A percentile compares a stretch with the other conserved stretches of the same genome.
Evolutionary conservation across 2,113 vertebrate species (phyloP).

Genomic region (Mesembrinibis cayennensis): DNA sequence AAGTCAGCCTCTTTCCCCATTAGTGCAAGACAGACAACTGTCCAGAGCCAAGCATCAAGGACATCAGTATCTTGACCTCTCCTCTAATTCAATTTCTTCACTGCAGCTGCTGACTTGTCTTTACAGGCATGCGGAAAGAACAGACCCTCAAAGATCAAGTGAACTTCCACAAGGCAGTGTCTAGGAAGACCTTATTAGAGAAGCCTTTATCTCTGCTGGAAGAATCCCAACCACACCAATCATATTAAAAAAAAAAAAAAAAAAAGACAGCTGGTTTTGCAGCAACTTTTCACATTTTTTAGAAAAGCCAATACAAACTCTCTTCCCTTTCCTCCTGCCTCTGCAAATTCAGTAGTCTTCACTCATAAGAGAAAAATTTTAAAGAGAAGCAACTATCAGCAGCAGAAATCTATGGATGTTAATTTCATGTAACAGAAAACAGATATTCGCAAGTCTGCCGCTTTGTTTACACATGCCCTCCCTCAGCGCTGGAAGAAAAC

Average conservation of each 20-base stretch:
- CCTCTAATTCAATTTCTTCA: background rate
- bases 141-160: background rate
- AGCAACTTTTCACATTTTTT: background rate
- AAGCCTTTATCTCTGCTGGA: slow-evolving; percentile 23
- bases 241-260: background rate
- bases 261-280: background rate
- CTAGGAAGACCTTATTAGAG: slow-evolving; percentile 5
- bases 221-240: background rate
- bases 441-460: background rate
- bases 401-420: background rate
- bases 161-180: background rate
- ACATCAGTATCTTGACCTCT: background rate
- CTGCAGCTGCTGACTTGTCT: slow-evolving; percentile 15
- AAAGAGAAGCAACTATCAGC: background rate
- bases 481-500: background rate
- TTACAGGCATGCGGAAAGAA: background rate
- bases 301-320: background rate
- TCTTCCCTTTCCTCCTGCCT: background rate
- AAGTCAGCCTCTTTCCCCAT: background rate
- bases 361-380: background rate
- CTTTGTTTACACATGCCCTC: background rate
- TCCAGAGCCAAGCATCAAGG: background rate
- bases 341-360: background rate
- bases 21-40: background rate
- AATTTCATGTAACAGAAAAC: background rate